Evolutionary conservation across 2,888 invertebrate species (phyloP), one percentile per base, ranked within the genome.

Genomic region (Epirrhoe alternata): DNA sequence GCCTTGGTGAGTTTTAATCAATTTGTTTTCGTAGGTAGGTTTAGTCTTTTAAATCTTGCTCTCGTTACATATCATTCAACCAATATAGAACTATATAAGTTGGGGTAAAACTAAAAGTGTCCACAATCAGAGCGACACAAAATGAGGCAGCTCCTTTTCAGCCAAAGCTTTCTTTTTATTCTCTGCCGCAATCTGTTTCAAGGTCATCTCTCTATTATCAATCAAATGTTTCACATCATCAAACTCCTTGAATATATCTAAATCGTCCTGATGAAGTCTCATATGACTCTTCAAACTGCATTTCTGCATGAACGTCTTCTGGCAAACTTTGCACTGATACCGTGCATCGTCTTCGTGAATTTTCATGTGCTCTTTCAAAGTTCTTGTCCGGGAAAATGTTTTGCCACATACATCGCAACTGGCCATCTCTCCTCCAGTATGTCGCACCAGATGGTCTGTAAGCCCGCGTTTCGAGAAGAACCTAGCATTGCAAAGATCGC

Each of bases 191-290:
- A 93, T 90, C 71, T 93, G 85, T 69, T 92, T 92, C 30, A 93
- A 61, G 1, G 92, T 92, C 81, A 93, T 78, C 72, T 90, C 92
- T 31, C 92, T 84, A 69, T 92, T 85, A 47, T 93, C 92, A 50
- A 93, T 90, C 38, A 93, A 72, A 76, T 93, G 92, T 65, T 91
- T 93, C 0, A 93, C 92, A 60, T 93, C 92, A 42, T 93, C 92
- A 61, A 93, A 93, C 79, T 93, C 92, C 59, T 93, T 93, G 71
- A 93, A 93, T 31, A 93, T 93, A 24, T 92, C 92, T 71, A 93
- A 73, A 55, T 93, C 90, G 67, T 92, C 90, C 45, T 93, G 93
- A 61, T 93, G 93, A 47, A 92, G 58, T 0, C 88, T 80, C 5
- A 92, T 74, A 56, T 93, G 93, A 14, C 86, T 88, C 71, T 92